Evolutionary conservation across 2,797 vertebrate species (phyloP), one percentile per base, ranked within the genome.

Genomic region (Kryptolebias ocellatus): DNA sequence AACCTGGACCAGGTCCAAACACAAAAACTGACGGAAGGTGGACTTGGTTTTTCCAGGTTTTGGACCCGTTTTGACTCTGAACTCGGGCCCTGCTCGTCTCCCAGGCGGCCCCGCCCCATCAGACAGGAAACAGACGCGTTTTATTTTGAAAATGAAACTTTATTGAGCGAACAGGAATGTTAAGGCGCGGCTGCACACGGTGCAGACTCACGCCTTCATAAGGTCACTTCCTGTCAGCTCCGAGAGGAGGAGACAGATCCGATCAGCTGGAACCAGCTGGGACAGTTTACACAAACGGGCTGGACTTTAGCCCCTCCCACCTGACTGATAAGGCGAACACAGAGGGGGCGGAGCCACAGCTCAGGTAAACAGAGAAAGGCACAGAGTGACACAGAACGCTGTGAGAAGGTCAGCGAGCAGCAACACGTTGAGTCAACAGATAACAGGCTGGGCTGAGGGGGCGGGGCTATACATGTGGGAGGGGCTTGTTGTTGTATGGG

Each of bases 151-250:
- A 81, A 45, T 45, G 11, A 84, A 74, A 72, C 70, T 89, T 89
- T 89, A 89, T 89, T 89, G 2, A 2, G 31, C 45, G 53, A 71
- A 60, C 53, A 27, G 28, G 29, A 72, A 58, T 28, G 60, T 75
- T 37, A 75, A 80, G 84, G 76, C 74, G 81, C 72, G 4, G 70
- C 87, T 83, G 83, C 83, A 91, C 87, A 91, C 80, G 37, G 88
- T 90, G 88, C 83, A 91, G 61, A 78, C 79, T 61, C 77, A 73
- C 78, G 83, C 77, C 68, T 85, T 76, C 83, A 82, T 83, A 79
- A 87, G 76, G 70, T 78, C 66, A 56, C 64, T 62, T 67, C 64
- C 54, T 62, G 47, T 56, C 45, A 24, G 42, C 2, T 51, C 60
- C 39, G 2, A 2, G 42, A 59, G 46, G 55, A 44, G 28, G 58